Base-by-base conservation (phyloP, 2,113 vertebrate genomes). In the Mastomys coucha region DNA sequence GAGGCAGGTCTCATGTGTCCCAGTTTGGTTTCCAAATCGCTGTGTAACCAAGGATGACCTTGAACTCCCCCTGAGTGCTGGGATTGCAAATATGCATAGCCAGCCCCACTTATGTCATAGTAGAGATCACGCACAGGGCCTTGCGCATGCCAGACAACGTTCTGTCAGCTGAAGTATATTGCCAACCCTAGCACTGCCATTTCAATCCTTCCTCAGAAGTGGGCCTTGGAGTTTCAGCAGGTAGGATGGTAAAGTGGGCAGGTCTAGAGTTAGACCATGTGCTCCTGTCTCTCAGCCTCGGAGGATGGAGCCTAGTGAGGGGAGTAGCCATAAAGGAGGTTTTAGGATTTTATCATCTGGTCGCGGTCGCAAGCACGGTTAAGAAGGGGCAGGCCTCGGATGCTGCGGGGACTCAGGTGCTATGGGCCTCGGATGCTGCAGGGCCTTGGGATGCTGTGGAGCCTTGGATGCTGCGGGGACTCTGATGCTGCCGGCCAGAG, bases 241-340 rank as follows among this genome's bases (percentile, higher is more conserved):
- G 45, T 58, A 19, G 11, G 36, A 33, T 45, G 53, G 13, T 24
- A 13, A 31, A 16, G 7, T 5, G 3, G 0, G 0, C 33, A 24
- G 88, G 86, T 70, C 19, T 11, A 36, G 63, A 7, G 7, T 24
- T 24, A 67, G 77, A 3, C 9, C n/a, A 19, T 56, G 7, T 26
- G 36, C 28, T 26, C 22, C 26, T 45, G 0, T n/a, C 20, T 63
- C 45, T 72, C 20, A 80, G 49, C 14, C 4, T 33, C 28, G 26
- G 63, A 65, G 28, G 60, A 22, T 65, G 86, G 49, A 31, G 45
- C 39, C 36, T 63, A 5, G 5, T n/a, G 63, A 80, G 39, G 84
- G 60, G 10, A 39, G 31, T 90, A n/a, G 13, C 63, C 36, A 0
- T 9, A 49, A 42, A 51, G 85, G 33, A 17, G n/a, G 56, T 72